Conservation (phyloP, 2,113 vertebrate species). For the Isichthys henryi region DNA sequence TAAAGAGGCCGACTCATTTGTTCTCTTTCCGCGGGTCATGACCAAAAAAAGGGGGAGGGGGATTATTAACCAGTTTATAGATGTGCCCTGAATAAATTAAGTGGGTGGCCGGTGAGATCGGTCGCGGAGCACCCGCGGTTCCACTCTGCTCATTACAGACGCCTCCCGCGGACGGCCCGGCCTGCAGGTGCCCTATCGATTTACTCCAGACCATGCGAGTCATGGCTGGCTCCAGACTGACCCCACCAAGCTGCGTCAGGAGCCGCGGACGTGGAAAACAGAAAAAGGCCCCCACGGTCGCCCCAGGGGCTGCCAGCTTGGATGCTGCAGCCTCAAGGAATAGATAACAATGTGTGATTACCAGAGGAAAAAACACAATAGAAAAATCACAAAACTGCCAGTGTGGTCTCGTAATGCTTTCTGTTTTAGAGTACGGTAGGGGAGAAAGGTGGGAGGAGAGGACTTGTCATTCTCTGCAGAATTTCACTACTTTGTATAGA, state of each 20-base stretch:
- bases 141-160: background rate
- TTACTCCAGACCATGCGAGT: background rate
- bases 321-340: background rate
- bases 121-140: background rate
- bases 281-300: background rate
- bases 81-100: constrained; percentile 5
- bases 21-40: background rate
- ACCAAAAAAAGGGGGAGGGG: background rate
- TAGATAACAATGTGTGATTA: background rate
- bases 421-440: background rate
- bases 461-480: background rate
- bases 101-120: background rate
- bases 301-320: background rate
- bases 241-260: background rate
- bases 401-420: background rate
- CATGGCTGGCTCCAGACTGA: background rate
- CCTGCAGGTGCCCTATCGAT: constrained; percentile 1
- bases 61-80: constrained; percentile 10
- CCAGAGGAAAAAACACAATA: background rate
- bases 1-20: background rate
- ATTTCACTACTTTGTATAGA: background rate
- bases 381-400: background rate
- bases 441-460: background rate
- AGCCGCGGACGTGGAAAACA: background rate
- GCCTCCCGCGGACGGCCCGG: background rate